Percentiles rank a stretch among this genome's conserved stretches.
Evolutionary conservation across 2,888 invertebrate species (phyloP).

Genomic region (Hyalella azteca): DNA sequence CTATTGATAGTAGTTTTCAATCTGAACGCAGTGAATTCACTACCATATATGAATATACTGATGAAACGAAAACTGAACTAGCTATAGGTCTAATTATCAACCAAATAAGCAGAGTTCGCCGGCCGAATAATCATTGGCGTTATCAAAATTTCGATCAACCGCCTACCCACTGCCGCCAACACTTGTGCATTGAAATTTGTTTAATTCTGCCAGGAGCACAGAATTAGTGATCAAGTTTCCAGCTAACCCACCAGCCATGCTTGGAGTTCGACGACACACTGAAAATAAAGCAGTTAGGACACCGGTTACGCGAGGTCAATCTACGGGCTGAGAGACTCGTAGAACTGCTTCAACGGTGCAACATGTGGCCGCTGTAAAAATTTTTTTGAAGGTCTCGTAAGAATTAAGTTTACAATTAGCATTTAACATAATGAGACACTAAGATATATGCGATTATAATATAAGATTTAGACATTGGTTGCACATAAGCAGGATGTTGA

Average conservation of each 20-base stretch:
- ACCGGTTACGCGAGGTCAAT: slow-evolving; percentile 24
- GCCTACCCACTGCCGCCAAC: background rate
- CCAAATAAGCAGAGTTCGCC: background rate
- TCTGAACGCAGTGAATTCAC: background rate
- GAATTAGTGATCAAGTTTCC: background rate
- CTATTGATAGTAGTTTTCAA: background rate
- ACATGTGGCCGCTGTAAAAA: background rate
- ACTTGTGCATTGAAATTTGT: background rate
- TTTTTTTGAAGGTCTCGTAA: background rate
- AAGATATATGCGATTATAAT: background rate
- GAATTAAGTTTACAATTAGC: background rate
- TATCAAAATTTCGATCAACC: background rate
- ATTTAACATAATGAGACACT: background rate
- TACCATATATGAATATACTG: background rate
- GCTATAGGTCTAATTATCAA: background rate
- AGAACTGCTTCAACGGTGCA: background rate
- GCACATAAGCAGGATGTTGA: background rate
- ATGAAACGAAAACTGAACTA: background rate
- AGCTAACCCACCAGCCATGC: slow-evolving; percentile 15
- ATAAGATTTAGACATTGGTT: background rate
- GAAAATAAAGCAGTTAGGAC: background rate
- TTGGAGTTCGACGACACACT: slow-evolving; percentile 30
- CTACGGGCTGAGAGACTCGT: background rate
- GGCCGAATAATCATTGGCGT: background rate
- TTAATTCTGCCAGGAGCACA: background rate